phyloP scores from a whole-genome alignment of 2,888 invertebrate genomes.

The Phlogophora meticulosa region DNA sequence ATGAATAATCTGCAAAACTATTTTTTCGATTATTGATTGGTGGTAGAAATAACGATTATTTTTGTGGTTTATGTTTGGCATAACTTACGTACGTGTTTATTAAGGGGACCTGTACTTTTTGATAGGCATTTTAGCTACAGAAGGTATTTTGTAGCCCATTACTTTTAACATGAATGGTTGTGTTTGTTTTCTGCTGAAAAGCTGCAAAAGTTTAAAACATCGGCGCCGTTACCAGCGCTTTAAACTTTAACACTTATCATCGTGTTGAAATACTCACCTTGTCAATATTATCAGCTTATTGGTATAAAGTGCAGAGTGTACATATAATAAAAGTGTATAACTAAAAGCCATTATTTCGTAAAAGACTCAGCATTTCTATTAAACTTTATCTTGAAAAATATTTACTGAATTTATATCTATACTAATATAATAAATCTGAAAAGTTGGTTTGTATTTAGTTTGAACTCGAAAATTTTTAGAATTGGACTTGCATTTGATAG shows the following conservation, averaged over 20 bases:
- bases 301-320: too few relatives aligned
- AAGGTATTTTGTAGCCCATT: background rate
- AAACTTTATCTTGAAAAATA: background rate
- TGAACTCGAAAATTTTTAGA: too few relatives aligned
- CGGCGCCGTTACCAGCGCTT: background rate
- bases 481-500: too few relatives aligned
- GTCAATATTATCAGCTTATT: background rate
- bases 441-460: too few relatives aligned
- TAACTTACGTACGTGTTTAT: too few relatives aligned
- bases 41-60: too few relatives aligned
- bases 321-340: background rate
- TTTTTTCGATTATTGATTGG: too few relatives aligned
- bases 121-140: background rate
- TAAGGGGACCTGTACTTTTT: background rate
- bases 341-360: background rate
- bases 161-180: background rate
- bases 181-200: too few relatives aligned
- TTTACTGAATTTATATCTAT: conserved; percentile 4
- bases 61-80: too few relatives aligned
- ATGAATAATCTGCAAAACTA: too few relatives aligned
- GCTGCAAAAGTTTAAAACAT: background rate
- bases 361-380: conserved; percentile 9
- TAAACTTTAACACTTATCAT: background rate
- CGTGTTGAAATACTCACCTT: background rate
- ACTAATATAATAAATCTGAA: too few relatives aligned